Conservation (phyloP, 35 echinoderm and acorn worm species). For the Apostichopus californicus region DNA sequence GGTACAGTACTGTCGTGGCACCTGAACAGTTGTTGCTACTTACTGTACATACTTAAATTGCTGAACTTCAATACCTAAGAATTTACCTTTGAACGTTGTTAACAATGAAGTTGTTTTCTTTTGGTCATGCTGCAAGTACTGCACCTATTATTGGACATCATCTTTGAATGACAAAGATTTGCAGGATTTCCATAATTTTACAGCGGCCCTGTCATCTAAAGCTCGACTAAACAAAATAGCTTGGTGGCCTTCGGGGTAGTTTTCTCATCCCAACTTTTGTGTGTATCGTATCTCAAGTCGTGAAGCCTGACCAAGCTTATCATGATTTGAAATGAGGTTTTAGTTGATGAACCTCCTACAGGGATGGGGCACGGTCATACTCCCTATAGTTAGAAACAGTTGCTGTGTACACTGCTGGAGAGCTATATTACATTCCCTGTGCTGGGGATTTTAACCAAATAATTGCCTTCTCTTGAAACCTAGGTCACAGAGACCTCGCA, state of each 20-base stretch:
- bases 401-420: conserved; percentile 54
- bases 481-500: conserved; percentile 52
- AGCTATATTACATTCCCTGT: conserved; percentile 53
- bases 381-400: conserved; percentile 64
- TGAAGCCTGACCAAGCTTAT: conserved; percentile 52
- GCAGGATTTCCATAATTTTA: too few species aligned
- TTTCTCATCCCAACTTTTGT: conserved; percentile 12
- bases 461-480: conserved; percentile 57
- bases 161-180: too few species aligned
- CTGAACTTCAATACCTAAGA: too few species aligned
- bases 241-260: conserved; percentile 1
- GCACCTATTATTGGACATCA: too few species aligned
- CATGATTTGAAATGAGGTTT: conserved; percentile 46
- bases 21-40: too few species aligned
- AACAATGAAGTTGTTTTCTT: too few species aligned
- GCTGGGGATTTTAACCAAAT: conserved; percentile 57
- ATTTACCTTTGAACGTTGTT: too few species aligned
- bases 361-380: conserved; percentile 30
- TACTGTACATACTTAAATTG: too few species aligned
- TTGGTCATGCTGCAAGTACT: too few species aligned
- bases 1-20: too few species aligned
- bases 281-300: conserved; percentile 1
- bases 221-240: too few species aligned
- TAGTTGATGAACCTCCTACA: conserved; percentile 37
- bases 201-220: too few species aligned